These are phyloP conservation scores for Chrysopa pallens DNA, from an alignment of 1,140 invertebrate genomes.

Conservation along the genomic window DNA sequence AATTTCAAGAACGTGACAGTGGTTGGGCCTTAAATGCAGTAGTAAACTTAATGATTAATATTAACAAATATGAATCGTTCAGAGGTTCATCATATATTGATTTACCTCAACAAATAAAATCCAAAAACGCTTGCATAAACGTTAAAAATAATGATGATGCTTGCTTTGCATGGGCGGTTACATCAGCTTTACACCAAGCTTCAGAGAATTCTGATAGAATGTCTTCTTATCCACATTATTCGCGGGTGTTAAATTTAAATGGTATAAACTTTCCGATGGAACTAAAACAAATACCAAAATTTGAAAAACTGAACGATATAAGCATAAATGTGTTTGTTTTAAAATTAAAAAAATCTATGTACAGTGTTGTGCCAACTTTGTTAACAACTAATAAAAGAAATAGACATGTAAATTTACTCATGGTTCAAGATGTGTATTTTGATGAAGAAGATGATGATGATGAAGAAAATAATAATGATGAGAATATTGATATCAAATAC, in stretches of 20 bases:
- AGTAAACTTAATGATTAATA: slow-evolving; percentile 9
- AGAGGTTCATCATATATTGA: slow-evolving; percentile 10
- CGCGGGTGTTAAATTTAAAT: slow-evolving; percentile 2
- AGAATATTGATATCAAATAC: too few species aligned
- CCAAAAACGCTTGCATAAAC: slow-evolving; percentile 15
- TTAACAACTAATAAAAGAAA: too few species aligned
- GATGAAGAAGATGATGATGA: too few species aligned
- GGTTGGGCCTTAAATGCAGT: slow-evolving; percentile 17
- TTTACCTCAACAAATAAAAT: slow-evolving; percentile 11
- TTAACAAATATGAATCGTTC: slow-evolving; percentile 11
- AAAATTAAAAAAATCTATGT: neutral
- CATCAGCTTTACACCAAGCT: slow-evolving; percentile 8
- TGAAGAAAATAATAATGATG: too few species aligned
- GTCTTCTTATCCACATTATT: slow-evolving; percentile 9
- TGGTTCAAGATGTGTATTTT: too few species aligned
- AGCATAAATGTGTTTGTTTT: neutral
- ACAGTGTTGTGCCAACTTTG: too few species aligned
- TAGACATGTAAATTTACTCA: too few species aligned
- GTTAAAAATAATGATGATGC: slow-evolving; percentile 13
- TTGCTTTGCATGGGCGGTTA: slow-evolving; percentile 14
- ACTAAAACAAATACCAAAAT: slow-evolving; percentile 5
- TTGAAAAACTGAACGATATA: slow-evolving; percentile 8
- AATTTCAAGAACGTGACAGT: slow-evolving; percentile 16
- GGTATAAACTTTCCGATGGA: slow-evolving; percentile 5
- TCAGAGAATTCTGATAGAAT: neutral